Evolutionary conservation across 2,888 invertebrate genomes (phyloP), one percentile per base, ranked within the genome.

Genomic region (Heterodera filipjevi): DNA sequence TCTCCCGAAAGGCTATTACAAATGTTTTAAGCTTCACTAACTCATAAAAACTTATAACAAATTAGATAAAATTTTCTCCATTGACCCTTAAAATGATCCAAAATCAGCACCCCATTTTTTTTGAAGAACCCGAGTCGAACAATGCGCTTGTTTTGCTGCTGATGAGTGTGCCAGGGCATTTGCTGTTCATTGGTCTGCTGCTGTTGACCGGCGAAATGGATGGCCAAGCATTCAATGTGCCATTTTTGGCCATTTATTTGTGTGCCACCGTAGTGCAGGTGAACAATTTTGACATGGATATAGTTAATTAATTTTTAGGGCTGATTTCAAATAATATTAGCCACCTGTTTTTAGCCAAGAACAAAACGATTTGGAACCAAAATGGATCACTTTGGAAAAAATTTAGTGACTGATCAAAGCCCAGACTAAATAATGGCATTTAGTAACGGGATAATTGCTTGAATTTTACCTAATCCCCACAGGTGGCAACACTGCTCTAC

Each of bases 401-500:
- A n/a, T n/a, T n/a, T n/a, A n/a, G n/a, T n/a, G n/a, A n/a, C n/a
- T n/a, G n/a, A n/a, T n/a, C n/a, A n/a, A n/a, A n/a, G n/a, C n/a
- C n/a, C n/a, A n/a, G n/a, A n/a, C n/a, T n/a, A n/a, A n/a, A n/a
- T n/a, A n/a, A n/a, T n/a, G n/a, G n/a, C n/a, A n/a, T n/a, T n/a
- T n/a, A n/a, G n/a, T n/a, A n/a, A n/a, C n/a, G n/a, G n/a, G n/a
- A n/a, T n/a, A n/a, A n/a, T n/a, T n/a, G n/a, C 46, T 19, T 10
- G 16, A 49, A 49, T 16, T 49, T 16, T 12, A 49, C 6, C 44
- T 27, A 79, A 80, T 66, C 32, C 35, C 12, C 83, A 35, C 77
- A 87, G 86, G 85, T 87, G 22, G 77, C 82, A 27, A 78, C 83
- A 39, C 85, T 87, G 19, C 85, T 87, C 16, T 87, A 84, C 80